phyloP scores from a whole-genome alignment of 2,113 vertebrate genomes.

The Bubo bubo region DNA sequence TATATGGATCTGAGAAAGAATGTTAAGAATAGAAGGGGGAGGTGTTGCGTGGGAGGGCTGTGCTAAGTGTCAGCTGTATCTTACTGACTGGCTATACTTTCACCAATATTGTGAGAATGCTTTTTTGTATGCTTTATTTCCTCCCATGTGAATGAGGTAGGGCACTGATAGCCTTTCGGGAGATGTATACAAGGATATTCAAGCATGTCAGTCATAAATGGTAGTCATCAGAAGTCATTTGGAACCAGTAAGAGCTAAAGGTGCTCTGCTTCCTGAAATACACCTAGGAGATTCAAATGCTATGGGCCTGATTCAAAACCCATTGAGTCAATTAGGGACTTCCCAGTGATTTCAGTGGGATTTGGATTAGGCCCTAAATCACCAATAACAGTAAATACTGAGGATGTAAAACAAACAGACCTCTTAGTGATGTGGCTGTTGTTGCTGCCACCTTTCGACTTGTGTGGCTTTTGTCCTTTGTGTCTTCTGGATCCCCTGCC shows the following conservation, averaged over 20 bases:
- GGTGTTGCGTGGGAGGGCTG: background rate
- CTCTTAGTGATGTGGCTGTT: background rate
- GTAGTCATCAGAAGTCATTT: background rate
- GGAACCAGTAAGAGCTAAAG: background rate
- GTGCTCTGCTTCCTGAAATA: background rate
- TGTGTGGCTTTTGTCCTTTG: slow-evolving; percentile 37
- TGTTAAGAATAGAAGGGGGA: background rate
- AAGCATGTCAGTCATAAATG: background rate
- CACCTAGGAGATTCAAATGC: background rate
- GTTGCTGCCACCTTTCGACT: background rate
- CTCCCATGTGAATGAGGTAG: background rate
- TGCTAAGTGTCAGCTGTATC: background rate
- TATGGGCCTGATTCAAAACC: background rate
- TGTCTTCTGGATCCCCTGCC: background rate
- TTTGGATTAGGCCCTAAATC: slow-evolving; percentile 3
- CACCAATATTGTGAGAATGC: background rate
- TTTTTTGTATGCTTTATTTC: background rate
- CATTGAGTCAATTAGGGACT: background rate
- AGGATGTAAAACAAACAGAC: background rate
- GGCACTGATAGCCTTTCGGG: background rate
- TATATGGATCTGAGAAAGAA: background rate
- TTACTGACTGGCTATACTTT: background rate
- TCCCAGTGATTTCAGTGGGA: background rate
- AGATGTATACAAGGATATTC: background rate
- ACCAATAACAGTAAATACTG: background rate